phyloP scores from a whole-genome alignment of 1,140 invertebrate species.

The Wasmannia auropunctata region DNA sequence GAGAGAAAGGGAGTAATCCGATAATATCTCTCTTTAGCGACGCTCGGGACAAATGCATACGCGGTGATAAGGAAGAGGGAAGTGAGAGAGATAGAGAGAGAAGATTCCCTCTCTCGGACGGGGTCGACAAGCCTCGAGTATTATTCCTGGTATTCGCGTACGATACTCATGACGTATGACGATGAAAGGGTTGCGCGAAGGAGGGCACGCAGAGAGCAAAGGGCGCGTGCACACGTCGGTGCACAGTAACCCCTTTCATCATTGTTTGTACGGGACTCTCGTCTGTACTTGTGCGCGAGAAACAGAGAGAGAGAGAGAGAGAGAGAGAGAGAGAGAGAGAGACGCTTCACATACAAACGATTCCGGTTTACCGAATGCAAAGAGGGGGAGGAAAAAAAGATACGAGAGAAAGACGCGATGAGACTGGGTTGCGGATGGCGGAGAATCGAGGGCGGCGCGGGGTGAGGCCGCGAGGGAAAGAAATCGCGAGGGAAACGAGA shows the following conservation, averaged over 20 bases:
- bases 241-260: slow-evolving; percentile 61
- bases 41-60: slow-evolving; percentile 65
- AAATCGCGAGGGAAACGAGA: slow-evolving; percentile 48
- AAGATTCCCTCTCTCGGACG: slow-evolving; percentile 21
- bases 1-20: slow-evolving; percentile 50
- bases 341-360: slow-evolving; percentile 58
- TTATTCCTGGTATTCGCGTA: slow-evolving; percentile 66
- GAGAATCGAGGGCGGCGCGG: slow-evolving; percentile 28
- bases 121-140: slow-evolving; percentile 66
- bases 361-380: slow-evolving; percentile 50
- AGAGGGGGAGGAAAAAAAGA: not conserved
- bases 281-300: too few relatives aligned
- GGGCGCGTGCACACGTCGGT: slow-evolving; percentile 60
- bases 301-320: too few relatives aligned
- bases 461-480: slow-evolving; percentile 48
- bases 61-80: not conserved
- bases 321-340: too few relatives aligned
- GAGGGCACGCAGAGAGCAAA: slow-evolving; percentile 40
- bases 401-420: slow-evolving; percentile 22
- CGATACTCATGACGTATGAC: slow-evolving; percentile 16
- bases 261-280: slow-evolving; percentile 22
- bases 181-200: slow-evolving; percentile 31
- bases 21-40: slow-evolving; percentile 64
- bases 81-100: not conserved
- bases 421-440: slow-evolving; percentile 17